Conservation (phyloP, 1,140 invertebrate genomes). For the Akabosia matsudoensis region DNA sequence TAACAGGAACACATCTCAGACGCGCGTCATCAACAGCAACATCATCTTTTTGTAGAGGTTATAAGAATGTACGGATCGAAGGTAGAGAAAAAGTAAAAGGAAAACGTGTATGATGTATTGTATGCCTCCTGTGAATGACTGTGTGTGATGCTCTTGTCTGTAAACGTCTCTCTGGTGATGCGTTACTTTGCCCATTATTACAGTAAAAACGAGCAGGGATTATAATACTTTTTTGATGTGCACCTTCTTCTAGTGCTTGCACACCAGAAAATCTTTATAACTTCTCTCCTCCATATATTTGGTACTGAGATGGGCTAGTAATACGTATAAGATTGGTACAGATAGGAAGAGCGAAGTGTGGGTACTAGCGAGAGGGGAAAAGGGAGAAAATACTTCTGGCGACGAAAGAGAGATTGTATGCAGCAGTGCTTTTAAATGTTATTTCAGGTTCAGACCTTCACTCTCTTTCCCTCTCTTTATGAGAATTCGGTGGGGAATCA, state of each 20-base stretch:
- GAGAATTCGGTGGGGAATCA: conserved; percentile 39
- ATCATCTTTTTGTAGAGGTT: neutral
- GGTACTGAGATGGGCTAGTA: too few relatives aligned
- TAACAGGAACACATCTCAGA: neutral
- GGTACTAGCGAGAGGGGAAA: neutral
- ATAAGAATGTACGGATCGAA: too few relatives aligned
- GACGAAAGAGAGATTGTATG: neutral
- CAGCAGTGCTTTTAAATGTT: conserved; percentile 22
- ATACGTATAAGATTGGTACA: neutral
- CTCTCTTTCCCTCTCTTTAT: conserved; percentile 26
- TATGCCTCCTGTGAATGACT: neutral
- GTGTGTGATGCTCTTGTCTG: conserved; percentile 13
- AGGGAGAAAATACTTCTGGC: neutral
- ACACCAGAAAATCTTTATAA: neutral
- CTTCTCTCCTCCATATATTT: neutral
- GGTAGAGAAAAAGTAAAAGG: neutral
- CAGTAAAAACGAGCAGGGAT: neutral
- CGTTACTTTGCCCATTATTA: conserved; percentile 6
- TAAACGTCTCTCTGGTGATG: conserved; percentile 7
- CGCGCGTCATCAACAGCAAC: neutral
- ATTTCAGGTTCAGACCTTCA: conserved; percentile 33
- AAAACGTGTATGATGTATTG: neutral
- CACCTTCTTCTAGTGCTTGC: too few relatives aligned
- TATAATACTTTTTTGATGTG: neutral
- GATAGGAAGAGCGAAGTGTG: neutral